A percentile compares a stretch with the other conserved stretches of the same genome.
Evolutionary conservation across 2,888 invertebrate genomes (phyloP).

Genomic region (Epinotia nisella): DNA sequence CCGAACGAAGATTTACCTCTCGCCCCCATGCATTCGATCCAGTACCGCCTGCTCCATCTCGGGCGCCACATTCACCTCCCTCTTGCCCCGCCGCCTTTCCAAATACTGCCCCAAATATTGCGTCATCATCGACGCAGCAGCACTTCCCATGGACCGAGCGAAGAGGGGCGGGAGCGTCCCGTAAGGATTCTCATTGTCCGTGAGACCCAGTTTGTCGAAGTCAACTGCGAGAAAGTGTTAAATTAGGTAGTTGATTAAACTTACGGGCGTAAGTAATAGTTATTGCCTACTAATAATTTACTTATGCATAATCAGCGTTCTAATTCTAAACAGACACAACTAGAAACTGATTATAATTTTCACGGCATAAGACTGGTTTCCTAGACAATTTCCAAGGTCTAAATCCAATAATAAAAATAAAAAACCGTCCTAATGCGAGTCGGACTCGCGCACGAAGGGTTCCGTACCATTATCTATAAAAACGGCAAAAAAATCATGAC

Average conservation of each 20-base stretch:
- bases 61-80: conserved; percentile 65
- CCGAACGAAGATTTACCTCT: conserved; percentile 81
- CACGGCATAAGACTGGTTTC: neutral
- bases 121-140: conserved; percentile 88
- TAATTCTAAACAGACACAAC: neutral
- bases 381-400: too few species aligned
- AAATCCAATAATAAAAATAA: neutral
- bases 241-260: neutral
- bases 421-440: too few species aligned
- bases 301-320: neutral
- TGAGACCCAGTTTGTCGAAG: conserved; percentile 92
- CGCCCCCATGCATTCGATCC: conserved; percentile 90
- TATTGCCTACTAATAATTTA: neutral
- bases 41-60: conserved; percentile 68
- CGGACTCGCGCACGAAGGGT: too few species aligned
- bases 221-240: conserved; percentile 85
- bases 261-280: conserved; percentile 1
- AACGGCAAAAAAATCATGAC: too few species aligned
- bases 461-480: too few species aligned
- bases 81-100: conserved; percentile 85
- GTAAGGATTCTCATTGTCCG: conserved; percentile 95
- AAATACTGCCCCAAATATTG: conserved; percentile 90
- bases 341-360: neutral
- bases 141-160: conserved; percentile 90
- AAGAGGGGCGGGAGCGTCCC: conserved; percentile 91